Conservation (phyloP, 2,113 vertebrate species). For the Myodes glareolus region DNA sequence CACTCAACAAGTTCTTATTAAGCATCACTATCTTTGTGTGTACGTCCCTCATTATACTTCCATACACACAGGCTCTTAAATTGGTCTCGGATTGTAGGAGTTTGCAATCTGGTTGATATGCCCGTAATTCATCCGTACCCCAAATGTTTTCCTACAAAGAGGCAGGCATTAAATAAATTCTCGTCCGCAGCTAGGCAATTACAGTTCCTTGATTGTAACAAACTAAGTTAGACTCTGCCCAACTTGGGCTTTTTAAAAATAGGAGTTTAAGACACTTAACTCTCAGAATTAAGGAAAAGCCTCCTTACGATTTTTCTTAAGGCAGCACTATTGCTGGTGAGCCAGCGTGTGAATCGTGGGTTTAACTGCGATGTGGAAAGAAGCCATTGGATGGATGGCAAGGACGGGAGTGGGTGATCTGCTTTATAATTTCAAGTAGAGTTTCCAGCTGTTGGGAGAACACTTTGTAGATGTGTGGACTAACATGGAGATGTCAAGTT, state of each 20-base stretch:
- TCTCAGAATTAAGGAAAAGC: constrained; percentile 39
- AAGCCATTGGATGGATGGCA: background rate
- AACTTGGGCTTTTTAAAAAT: constrained; percentile 21
- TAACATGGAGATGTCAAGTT: background rate
- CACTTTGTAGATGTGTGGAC: background rate
- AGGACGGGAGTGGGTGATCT: background rate
- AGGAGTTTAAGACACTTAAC: constrained; percentile 22
- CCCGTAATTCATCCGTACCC: constrained; percentile 54
- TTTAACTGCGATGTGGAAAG: constrained; percentile 34
- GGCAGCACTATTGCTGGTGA: background rate
- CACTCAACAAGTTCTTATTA: constrained; percentile 61
- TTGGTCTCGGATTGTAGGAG: constrained; percentile 48
- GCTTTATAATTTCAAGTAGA: constrained; percentile 22
- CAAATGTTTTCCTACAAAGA: constrained; percentile 69
- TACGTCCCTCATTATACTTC: constrained; percentile 34
- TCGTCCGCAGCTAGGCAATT: constrained; percentile 26
- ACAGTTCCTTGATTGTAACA: constrained; percentile 40
- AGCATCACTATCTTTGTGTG: background rate
- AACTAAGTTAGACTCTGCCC: constrained; percentile 49
- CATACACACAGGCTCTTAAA: constrained; percentile 37
- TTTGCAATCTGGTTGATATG: constrained; percentile 60
- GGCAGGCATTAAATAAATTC: constrained; percentile 60
- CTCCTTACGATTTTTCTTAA: constrained; percentile 17
- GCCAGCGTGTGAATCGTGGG: constrained; percentile 7
- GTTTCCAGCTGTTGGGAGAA: background rate